These are phyloP conservation scores for Brienomyrus brachyistius DNA, from an alignment of 2,113 vertebrate species.

Conservation along the genomic window DNA sequence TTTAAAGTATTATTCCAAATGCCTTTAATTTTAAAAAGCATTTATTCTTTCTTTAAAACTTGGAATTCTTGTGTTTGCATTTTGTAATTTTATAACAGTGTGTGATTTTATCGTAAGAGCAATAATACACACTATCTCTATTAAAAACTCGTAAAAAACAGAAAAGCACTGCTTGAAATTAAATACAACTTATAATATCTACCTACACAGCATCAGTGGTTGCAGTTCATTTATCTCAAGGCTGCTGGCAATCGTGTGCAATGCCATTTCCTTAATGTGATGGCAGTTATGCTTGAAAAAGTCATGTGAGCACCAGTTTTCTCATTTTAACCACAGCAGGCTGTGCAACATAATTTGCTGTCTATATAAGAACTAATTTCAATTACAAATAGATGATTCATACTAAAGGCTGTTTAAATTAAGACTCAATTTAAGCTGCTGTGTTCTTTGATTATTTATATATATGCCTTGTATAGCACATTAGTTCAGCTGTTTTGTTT, in stretches of 20 bases:
- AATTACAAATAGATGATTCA: constrained; percentile 24
- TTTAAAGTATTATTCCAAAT: background rate
- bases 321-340: constrained; percentile 75
- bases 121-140: background rate
- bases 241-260: constrained; percentile 69
- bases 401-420: constrained; percentile 27
- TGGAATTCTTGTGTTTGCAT: background rate
- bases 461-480: constrained; percentile 14
- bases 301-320: constrained; percentile 69
- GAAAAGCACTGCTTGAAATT: constrained; percentile 57
- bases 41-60: background rate
- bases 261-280: constrained; percentile 76
- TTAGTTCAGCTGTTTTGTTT: constrained; percentile 5
- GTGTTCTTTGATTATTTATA: constrained; percentile 2
- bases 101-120: background rate
- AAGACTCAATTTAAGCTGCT: constrained; percentile 12
- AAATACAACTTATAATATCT: constrained; percentile 76
- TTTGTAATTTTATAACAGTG: background rate
- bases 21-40: background rate
- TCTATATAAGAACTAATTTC: constrained; percentile 21
- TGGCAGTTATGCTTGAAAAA: constrained; percentile 73
- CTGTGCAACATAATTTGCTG: constrained; percentile 52
- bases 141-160: background rate
- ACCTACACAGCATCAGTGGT: constrained; percentile 77
- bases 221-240: constrained; percentile 68